A percentile compares a stretch with the other conserved stretches of the same genome.
Evolutionary conservation across 2,113 vertebrate species (phyloP).

Genomic region (Aspiorhynchus laticeps): DNA sequence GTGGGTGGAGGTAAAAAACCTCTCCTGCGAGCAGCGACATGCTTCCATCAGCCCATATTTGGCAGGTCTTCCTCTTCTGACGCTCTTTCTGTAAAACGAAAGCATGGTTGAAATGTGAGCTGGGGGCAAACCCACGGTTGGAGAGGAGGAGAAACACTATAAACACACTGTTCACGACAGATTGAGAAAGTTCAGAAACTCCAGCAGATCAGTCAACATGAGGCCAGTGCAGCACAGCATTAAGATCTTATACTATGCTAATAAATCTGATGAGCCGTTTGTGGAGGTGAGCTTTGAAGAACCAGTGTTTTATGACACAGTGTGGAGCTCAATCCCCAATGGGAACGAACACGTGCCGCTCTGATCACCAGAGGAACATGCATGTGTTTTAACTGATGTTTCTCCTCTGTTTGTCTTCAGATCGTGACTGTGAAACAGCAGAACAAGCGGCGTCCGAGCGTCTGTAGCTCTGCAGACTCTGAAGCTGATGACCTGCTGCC

Average conservation of each 20-base stretch:
- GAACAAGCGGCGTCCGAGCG: slow-evolving; percentile 79
- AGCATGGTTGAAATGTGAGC: slow-evolving; percentile 2
- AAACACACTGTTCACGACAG: background rate
- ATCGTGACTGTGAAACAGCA: slow-evolving; percentile 89
- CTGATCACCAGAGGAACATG: background rate
- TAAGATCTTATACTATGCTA: slow-evolving; percentile 83
- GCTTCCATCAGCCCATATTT: slow-evolving; percentile 55
- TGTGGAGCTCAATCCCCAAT: too few species aligned
- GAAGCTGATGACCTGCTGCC: slow-evolving; percentile 72
- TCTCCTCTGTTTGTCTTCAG: slow-evolving; percentile 64
- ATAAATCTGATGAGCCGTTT: slow-evolving; percentile 80
- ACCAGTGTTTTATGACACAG: background rate
- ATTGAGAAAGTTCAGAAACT: slow-evolving; percentile 23
- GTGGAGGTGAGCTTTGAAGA: slow-evolving; percentile 83
- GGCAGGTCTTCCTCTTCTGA: slow-evolving; percentile 47
- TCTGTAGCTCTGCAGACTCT: slow-evolving; percentile 83
- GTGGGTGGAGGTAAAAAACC: background rate
- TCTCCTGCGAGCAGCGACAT: background rate
- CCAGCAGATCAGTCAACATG: slow-evolving; percentile 64
- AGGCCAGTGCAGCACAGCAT: slow-evolving; percentile 62
- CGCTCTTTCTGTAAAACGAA: slow-evolving; percentile 30
- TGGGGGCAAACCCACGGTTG: background rate
- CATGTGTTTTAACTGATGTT: background rate
- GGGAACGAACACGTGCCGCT: too few species aligned
- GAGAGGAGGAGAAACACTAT: background rate